phyloP scores from a whole-genome alignment of 2,113 vertebrate species.

The Cololabis saira region DNA sequence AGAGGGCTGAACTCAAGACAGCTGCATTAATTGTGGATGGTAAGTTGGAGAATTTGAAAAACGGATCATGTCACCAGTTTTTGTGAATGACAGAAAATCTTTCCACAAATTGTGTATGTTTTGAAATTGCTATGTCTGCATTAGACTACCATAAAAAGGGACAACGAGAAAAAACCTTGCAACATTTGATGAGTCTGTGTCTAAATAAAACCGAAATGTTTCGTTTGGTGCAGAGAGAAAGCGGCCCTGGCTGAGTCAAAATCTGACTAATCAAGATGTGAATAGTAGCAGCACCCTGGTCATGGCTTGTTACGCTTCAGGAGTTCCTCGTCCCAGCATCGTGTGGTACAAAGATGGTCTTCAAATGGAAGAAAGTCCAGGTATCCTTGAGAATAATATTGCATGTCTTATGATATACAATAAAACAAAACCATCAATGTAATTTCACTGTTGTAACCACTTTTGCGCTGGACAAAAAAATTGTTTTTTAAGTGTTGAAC shows the following conservation, averaged over 20 bases:
- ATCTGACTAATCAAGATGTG: constrained; percentile 86
- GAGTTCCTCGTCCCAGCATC: constrained; percentile 82
- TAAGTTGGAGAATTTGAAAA: constrained; percentile 55
- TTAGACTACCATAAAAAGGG: too few relatives aligned
- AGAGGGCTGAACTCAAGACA: constrained; percentile 65
- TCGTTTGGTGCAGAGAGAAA: constrained; percentile 73
- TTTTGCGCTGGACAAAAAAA: too few relatives aligned
- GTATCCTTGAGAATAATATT: constrained; percentile 66
- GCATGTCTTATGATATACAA: neutral
- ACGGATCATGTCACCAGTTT: too few relatives aligned
- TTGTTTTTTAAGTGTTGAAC: too few relatives aligned
- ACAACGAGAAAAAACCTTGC: too few relatives aligned
- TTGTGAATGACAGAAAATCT: too few relatives aligned
- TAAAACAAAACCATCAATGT: too few relatives aligned
- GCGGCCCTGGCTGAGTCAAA: constrained; percentile 82
- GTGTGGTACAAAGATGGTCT: constrained; percentile 87
- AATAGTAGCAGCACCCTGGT: constrained; percentile 90
- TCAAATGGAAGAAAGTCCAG: constrained; percentile 83
- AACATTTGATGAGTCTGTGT: neutral
- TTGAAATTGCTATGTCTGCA: too few relatives aligned
- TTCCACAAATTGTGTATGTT: too few relatives aligned
- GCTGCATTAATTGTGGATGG: constrained; percentile 80
- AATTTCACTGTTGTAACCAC: too few relatives aligned
- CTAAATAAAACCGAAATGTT: neutral
- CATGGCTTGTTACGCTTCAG: constrained; percentile 83